These are phyloP conservation scores for Dicentrarchus labrax DNA, from an alignment of 2,113 vertebrate genomes.

Conservation along the genomic window DNA sequence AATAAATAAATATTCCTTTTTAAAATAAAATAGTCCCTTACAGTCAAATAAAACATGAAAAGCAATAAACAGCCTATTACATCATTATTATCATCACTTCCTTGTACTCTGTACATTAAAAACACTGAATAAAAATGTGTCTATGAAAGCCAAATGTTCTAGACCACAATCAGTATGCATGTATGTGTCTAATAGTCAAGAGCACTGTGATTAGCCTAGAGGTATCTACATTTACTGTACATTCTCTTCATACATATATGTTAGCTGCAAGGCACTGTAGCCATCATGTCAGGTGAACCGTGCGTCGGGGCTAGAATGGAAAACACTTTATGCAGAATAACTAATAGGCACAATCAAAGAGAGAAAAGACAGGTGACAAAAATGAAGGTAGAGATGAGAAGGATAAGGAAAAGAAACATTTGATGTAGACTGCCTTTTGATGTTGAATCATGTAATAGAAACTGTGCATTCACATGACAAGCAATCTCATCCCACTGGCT, in stretches of 20 bases:
- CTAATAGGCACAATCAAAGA: too few species aligned
- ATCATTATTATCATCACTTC: not conserved
- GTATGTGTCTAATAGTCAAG: too few species aligned
- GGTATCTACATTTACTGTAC: too few species aligned
- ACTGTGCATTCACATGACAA: not conserved
- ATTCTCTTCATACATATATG: too few species aligned
- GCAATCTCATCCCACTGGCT: not conserved
- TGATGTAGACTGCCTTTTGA: not conserved
- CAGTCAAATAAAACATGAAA: not conserved
- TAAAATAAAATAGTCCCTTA: too few species aligned
- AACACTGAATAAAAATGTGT: not conserved
- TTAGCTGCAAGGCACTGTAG: not conserved
- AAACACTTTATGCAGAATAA: not conserved
- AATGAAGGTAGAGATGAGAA: not conserved
- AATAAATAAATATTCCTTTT: too few species aligned
- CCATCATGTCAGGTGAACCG: conserved; percentile 6
- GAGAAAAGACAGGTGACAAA: not conserved
- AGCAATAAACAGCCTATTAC: not conserved
- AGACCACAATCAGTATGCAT: not conserved
- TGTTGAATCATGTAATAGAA: not conserved
- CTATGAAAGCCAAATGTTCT: not conserved
- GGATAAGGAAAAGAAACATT: not conserved
- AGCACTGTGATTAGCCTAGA: too few species aligned
- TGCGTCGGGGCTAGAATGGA: not conserved
- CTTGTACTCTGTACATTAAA: not conserved